Conservation (phyloP, 1,140 invertebrate species). For the Apis mellifera region Amel_HAv3.1 CM009931.2:22292001-22292500, state of each 20-base stretch:
- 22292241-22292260: constrained; percentile 43
- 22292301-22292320: constrained; percentile 39
- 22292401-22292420: background rate
- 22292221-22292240: constrained; percentile 21
- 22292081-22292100: background rate
- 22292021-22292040: background rate
- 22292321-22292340: constrained; percentile 46
- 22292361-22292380: background rate
- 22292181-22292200: constrained; percentile 46
- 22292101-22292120: background rate
- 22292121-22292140: background rate
- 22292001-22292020: constrained; percentile 26
- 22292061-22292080: background rate
- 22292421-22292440: constrained; percentile 6
- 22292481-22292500: constrained; percentile 64
- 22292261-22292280: constrained; percentile 40
- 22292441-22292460: background rate
- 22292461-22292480: constrained; percentile 56
- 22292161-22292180: constrained; percentile 21
- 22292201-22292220: constrained; percentile 31
- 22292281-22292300: constrained; percentile 49
- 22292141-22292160: constrained; percentile 22
- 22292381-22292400: background rate
- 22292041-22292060: background rate
- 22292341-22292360: constrained; percentile 49